Base-by-base conservation (phyloP, 2,797 vertebrate species). In the Phoeniculus purpureus region DNA sequence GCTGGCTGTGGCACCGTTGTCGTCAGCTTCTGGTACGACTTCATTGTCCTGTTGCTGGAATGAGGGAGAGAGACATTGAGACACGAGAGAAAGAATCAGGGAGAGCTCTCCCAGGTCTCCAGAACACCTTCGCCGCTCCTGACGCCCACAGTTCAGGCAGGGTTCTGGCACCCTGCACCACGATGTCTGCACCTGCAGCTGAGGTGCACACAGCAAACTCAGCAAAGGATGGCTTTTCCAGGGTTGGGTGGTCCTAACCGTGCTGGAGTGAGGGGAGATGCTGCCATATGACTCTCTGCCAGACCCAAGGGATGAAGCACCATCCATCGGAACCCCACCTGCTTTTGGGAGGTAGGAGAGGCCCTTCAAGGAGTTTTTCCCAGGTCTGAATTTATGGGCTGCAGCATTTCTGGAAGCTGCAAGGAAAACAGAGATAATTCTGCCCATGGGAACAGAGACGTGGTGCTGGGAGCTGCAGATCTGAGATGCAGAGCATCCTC, bases 1-100 rank as follows among this genome's bases (percentile, higher is more conserved):
- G 37, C 47, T 2, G 59, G 68, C 72, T 85, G 94, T 0, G 88
- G 12, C 40, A 56, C 50, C 0, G 61, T 17, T 0, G 94, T 21
- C 0, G 31, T 92, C 92, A 97, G 92, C 87, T 96, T 97, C 93
- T 96, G 95, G 61, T 97, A 97, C 0, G 95, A 93, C 81, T 94
- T 97, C 96, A 97, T 97, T 1, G 65, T 90, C 81, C 65, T 65
- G 51, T 8, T 2, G n/a, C 87, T 92, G 83, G 16, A 81, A 37
- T 0, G 5, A 76, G 43, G 29, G 54, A 20, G 60, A 81, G 61
- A n/a, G n/a, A n/a, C n/a, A 86, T 6, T n/a, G 51, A 45, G 40
- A 19, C 16, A 80, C 15, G 32, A 5, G 23, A 78, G 82, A 85
- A 77, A 45, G 59, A 75, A 27, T 9, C 2, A 6, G 34, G 14